Percentiles rank a stretch among this genome's conserved stretches.
These are phyloP conservation scores for Dermochelys coriacea DNA, from an alignment of 2,797 vertebrate species.

Conservation along the genomic window DNA sequence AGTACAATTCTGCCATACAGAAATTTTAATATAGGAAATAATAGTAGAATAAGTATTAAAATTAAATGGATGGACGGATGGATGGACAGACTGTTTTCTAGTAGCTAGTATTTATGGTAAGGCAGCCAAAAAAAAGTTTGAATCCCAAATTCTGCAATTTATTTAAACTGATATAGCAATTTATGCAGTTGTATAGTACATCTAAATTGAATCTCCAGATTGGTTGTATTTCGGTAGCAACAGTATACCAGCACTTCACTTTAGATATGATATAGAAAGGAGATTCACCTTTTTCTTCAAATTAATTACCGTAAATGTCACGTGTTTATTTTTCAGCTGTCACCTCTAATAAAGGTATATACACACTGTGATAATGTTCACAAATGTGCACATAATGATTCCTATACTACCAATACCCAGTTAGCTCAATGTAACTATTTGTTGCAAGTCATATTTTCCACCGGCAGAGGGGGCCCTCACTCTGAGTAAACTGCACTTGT, in stretches of 20 bases:
- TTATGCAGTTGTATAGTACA: background rate
- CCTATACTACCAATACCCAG: fast-evolving
- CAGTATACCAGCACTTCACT: background rate
- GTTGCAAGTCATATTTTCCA: slow-evolving; percentile 21
- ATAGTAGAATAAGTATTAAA: background rate
- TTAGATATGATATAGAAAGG: background rate
- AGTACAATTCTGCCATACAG: fast-evolving
- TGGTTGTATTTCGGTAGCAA: background rate
- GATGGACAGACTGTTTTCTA: background rate
- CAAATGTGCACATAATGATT: background rate
- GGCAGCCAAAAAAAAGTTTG: background rate
- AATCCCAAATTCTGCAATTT: background rate
- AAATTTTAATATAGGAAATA: background rate
- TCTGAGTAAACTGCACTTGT: background rate
- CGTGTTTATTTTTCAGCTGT: background rate
- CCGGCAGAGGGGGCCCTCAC: slow-evolving; percentile 69
- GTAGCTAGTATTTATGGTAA: background rate
- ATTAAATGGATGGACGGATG: background rate
- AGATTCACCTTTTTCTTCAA: background rate
- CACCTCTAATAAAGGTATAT: background rate
- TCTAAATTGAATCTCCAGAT: background rate
- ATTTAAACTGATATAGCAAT: background rate
- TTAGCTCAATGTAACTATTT: background rate
- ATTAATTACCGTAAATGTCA: fast-evolving
- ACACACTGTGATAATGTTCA: background rate